A percentile compares a stretch with the other conserved stretches of the same genome.
Evolutionary conservation across 2,797 vertebrate species (phyloP).

Genomic region (Dromococcyx pavoninus): DNA sequence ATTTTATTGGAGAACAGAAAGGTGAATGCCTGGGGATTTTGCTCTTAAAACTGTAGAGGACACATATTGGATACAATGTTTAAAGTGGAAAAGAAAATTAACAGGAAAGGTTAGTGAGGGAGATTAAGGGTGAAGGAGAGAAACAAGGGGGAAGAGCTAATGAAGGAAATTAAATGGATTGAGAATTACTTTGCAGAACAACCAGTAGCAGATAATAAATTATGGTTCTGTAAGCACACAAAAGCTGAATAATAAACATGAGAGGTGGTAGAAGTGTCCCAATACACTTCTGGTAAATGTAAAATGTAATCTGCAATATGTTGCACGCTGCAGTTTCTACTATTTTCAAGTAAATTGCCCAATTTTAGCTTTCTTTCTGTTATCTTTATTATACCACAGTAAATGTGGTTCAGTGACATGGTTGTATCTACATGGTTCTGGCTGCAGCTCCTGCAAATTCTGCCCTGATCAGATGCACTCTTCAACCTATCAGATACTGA

Average conservation of each 20-base stretch:
- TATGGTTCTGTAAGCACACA: background rate
- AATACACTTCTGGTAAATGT: background rate
- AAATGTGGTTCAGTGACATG: background rate
- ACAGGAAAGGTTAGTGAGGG: slow-evolving; percentile 30
- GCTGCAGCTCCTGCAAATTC: background rate
- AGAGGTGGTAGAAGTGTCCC: background rate
- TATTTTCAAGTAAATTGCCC: background rate
- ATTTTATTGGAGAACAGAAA: slow-evolving; percentile 34
- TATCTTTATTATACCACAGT: background rate
- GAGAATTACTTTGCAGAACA: slow-evolving; percentile 40
- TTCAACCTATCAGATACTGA: background rate
- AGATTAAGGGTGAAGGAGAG: slow-evolving; percentile 40
- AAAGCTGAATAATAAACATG: slow-evolving; percentile 10
- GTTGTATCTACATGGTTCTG: background rate
- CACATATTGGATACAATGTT: background rate
- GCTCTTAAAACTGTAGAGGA: slow-evolving; percentile 20
- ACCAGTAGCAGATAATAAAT: slow-evolving; percentile 29
- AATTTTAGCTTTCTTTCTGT: background rate
- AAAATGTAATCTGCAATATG: background rate
- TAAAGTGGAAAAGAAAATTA: slow-evolving; percentile 41
- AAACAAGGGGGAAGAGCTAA: slow-evolving; percentile 47
- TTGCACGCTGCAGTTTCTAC: background rate
- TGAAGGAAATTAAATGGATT: slow-evolving; percentile 36
- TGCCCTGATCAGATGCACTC: background rate
- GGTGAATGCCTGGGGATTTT: slow-evolving; percentile 42